Conservation (phyloP, 64 coral and sea anemone species). For the Stichodactyla helianthus region DNA sequence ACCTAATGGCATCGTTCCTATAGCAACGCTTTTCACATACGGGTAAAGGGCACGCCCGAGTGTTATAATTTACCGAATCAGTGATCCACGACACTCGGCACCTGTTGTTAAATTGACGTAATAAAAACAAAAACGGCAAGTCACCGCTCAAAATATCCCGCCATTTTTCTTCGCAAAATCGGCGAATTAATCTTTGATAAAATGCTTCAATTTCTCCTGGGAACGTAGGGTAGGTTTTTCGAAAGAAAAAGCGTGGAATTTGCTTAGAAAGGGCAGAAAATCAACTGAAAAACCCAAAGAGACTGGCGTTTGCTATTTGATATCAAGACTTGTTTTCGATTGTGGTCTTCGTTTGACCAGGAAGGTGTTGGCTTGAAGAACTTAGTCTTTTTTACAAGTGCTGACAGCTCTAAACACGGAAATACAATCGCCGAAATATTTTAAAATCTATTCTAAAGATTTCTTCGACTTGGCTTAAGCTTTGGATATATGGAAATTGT, state of each 20-base stretch:
- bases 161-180: not conserved
- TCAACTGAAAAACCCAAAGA: not conserved
- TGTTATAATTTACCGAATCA: constrained; percentile 22
- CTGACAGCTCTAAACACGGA: not conserved
- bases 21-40: constrained; percentile 6
- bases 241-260: not conserved
- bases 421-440: not conserved
- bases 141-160: constrained; percentile 4
- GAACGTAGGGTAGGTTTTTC: not conserved
- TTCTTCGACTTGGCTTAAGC: not conserved
- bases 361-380: not conserved
- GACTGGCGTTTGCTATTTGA: not conserved
- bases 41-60: not conserved
- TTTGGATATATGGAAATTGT: not conserved
- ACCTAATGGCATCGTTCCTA: not conserved
- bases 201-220: not conserved
- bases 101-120: constrained; percentile 21
- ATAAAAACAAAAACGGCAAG: constrained; percentile 1
- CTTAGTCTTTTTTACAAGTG: not conserved
- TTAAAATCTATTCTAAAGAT: not conserved
- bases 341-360: not conserved
- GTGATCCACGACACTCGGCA: not conserved
- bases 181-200: not conserved
- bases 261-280: not conserved
- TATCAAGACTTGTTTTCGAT: not conserved